Base-by-base conservation (phyloP, 2,888 invertebrate genomes). In the Caenorhabditis sp. region DNA sequence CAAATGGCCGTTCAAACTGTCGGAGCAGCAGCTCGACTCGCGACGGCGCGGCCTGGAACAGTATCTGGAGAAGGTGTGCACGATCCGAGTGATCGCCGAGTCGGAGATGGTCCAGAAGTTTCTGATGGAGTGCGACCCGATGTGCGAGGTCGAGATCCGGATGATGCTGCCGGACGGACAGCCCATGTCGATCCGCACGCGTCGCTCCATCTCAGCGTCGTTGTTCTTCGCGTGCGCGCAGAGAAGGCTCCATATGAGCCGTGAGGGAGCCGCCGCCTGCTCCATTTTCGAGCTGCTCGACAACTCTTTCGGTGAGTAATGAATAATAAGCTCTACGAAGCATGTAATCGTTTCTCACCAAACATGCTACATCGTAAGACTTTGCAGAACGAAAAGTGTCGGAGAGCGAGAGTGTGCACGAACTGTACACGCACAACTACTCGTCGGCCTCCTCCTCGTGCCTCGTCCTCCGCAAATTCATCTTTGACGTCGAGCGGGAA, bases 361-460 rank as follows among this genome's bases (percentile, higher is more conserved):
- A 9, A 52, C 8, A 35, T 53, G 27, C n/a, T 26, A 26, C 13
- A 26, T 43, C 9, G 15, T 7, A 7, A 5, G 30, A 30, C 30
- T 30, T 74, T 91, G n/a, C 91, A 95, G 96, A 97, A 90, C 93
- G 98, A 63, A 96, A 96, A 91, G 91, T 99, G 75, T 94, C 94
- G 86, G 93, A 94, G 0, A 93, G 94, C 89, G 99, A 99, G 91
- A 94, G 95, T 85, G 98, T 98, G 0, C 98, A 99, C 91, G 95
- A 95, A 87, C 92, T 99, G 80, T 99, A 99, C 91, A 96, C 99
- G 86, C 97, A 98, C 91, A 99, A 99, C 91, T 99, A 98, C 90
- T 95, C 95, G 81, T 98, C 98, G 11, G 97, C 98, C 35, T 95
- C 95, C 37, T 94, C 95, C 83, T 95, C 95, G 52, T 99, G 98